Percentiles rank a stretch among this genome's conserved stretches.
Conservation (phyloP, 1,140 invertebrate species). For the Subanguina moxae region DNA sequence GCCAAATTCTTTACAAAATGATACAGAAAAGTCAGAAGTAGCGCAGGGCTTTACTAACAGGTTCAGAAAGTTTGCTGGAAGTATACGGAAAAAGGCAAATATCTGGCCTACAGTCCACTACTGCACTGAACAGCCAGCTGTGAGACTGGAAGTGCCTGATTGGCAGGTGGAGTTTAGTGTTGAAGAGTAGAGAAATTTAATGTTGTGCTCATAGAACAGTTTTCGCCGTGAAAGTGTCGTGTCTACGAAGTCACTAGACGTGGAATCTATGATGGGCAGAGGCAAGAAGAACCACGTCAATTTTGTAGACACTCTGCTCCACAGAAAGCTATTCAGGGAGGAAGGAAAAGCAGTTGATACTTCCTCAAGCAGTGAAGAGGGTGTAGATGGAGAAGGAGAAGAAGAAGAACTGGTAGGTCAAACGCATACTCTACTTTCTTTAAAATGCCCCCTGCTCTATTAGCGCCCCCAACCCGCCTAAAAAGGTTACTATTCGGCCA, state of each 20-base stretch:
- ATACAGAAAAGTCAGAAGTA: not conserved
- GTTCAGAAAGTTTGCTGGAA: not conserved
- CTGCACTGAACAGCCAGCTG: not conserved
- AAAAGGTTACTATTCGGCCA: not conserved
- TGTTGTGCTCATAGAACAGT: not conserved
- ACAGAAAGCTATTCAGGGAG: not conserved
- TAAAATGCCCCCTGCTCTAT: too few species aligned
- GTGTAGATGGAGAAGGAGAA: not conserved
- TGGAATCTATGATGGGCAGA: not conserved
- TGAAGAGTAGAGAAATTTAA: not conserved
- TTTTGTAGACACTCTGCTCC: not conserved
- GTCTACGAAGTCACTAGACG: not conserved
- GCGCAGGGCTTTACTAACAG: not conserved
- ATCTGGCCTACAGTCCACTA: not conserved
- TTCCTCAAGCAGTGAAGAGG: not conserved
- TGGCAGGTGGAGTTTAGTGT: not conserved
- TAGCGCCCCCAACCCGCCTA: not conserved
- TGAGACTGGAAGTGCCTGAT: not conserved
- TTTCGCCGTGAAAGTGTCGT: not conserved
- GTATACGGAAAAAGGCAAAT: not conserved
- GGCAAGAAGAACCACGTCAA: not conserved
- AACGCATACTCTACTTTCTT: too few species aligned
- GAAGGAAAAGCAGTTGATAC: conserved; percentile 1
- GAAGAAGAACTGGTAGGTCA: conserved; percentile 3
- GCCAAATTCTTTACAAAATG: conserved; percentile 3